phyloP scores from a whole-genome alignment of 1,140 invertebrate species.

The Diorhabda carinulata region DNA sequence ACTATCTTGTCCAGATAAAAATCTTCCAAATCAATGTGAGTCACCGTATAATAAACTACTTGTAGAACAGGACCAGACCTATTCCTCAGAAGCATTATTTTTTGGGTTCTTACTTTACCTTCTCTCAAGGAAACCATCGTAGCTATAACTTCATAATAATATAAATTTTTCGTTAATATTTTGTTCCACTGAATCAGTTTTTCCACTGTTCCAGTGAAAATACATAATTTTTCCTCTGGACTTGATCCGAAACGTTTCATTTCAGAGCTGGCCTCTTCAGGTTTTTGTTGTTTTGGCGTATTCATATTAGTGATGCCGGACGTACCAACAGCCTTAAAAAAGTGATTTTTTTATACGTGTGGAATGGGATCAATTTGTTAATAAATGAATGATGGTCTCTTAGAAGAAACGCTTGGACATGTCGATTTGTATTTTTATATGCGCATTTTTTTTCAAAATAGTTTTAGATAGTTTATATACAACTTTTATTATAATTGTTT shows the following conservation, averaged over 20 bases:
- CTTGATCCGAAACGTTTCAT: conserved; percentile 13
- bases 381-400: too few species aligned
- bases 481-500: too few species aligned
- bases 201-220: conserved; percentile 36
- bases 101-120: conserved; percentile 32
- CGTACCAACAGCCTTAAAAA: too few species aligned
- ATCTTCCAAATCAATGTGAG: conserved; percentile 36
- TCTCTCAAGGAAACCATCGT: conserved; percentile 32
- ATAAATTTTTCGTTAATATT: conserved; percentile 33
- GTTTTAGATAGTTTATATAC: too few species aligned
- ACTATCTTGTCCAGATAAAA: conserved; percentile 37
- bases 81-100: conserved; percentile 35
- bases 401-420: too few species aligned
- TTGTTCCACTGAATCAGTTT: conserved; percentile 37
- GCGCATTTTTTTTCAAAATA: too few species aligned
- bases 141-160: conserved; percentile 38
- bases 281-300: too few species aligned
- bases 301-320: too few species aligned
- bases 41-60: conserved; percentile 31
- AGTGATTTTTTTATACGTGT: too few species aligned
- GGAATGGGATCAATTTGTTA: too few species aligned
- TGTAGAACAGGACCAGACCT: conserved; percentile 38
- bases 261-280: not conserved
- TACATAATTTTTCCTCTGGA: conserved; percentile 24
- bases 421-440: too few species aligned